Evolutionary conservation across 2,888 invertebrate genomes (phyloP), one percentile per base, ranked within the genome.

Genomic region (Hirtodrosophila trivittata): DNA sequence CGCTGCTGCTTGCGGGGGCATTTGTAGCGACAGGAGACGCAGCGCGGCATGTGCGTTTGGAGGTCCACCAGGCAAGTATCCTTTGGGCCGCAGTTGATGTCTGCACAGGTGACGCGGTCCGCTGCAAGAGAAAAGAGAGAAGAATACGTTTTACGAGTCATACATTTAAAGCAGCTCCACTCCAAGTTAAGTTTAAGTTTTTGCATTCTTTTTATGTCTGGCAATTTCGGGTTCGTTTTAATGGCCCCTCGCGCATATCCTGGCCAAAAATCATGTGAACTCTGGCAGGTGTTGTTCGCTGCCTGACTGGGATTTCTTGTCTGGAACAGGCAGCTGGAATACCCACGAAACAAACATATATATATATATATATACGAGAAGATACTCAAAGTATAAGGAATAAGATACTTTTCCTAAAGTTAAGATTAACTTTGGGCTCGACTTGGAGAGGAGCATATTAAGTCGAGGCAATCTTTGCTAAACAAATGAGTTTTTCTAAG

Each of bases 31-130:
- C 95, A 95, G 68, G 94, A 93, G 67, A 94, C 93, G 89, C 95
- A 96, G 57, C 95, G 92, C 5, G 95, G 95, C 68, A 92, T 91
- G 21, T 93, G 93, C n/a, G 93, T 93, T 47, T 90, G 88, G 73
- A 92, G 90, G 87, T 95, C 94, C 67, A 92, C 92, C 78, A 96
- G 91, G 88, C 96, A 95, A 45, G 92, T 92, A 89, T 95, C 94
- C 39, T 93, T 93, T 63, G 93, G 92, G 62, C 93, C 92, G 89
- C 95, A 95, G 62, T 92, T 92, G 62, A 95, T 92, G 75, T 92
- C 93, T 71, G 91, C 92, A 90, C 95, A 95, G 60, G 93, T 93
- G 30, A 94, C 93, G 75, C 84, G 88, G 68, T 92, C 92, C 73
- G 92, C 95, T 95, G 91, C 5, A 92, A 92, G 77, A 55, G 26